Evolutionary conservation across 2,113 vertebrate species (phyloP), one percentile per base, ranked within the genome.

Genomic region (Anolis carolinensis): DNA sequence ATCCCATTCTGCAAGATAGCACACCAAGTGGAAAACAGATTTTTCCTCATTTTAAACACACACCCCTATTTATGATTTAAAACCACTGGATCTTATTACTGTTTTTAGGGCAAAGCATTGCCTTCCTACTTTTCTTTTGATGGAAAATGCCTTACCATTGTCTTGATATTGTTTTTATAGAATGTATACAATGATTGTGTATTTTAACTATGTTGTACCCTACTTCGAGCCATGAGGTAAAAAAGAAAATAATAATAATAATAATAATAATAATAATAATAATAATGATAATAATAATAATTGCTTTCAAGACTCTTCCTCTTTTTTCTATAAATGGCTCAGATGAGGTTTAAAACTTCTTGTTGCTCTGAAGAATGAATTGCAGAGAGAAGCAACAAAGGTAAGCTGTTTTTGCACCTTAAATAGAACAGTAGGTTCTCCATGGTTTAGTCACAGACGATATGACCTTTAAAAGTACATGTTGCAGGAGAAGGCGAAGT

Each of bases 351-450:
- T 63, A 39, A 13, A 89, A 36, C 0, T 79, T 9, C 77, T 14
- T 76, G 89, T 89, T 88, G 82, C 63, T 63, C 65, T 65, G 67
- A 30, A 85, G 39, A 5, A 0, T 16, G 83, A 89, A 82, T 71
- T 65, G 86, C 67, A 77, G n/a, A 79, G 6, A 63, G 30, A 67
- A 79, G 0, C 77, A 23, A 30, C 59, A 86, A 74, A 86, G 63
- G 14, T 30, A 82, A 79, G 0, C 20, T 0, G 27, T 88, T 93
- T 62, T 85, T 2, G 9, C 7, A 52, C 62, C 27, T 81, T 65
- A 76, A 90, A 86, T 80, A 1, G 36, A 85, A 68, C 30, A 32
- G 34, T 21, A 70, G 21, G 20, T 81, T 89, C 2, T 83, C 11
- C 18, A 18, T 59, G 59, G 0, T 0, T 23, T 72, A 71, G 68